These are phyloP conservation scores for Eristalis pertinax DNA, from an alignment of 2,888 invertebrate genomes.

Conservation along the genomic window DNA sequence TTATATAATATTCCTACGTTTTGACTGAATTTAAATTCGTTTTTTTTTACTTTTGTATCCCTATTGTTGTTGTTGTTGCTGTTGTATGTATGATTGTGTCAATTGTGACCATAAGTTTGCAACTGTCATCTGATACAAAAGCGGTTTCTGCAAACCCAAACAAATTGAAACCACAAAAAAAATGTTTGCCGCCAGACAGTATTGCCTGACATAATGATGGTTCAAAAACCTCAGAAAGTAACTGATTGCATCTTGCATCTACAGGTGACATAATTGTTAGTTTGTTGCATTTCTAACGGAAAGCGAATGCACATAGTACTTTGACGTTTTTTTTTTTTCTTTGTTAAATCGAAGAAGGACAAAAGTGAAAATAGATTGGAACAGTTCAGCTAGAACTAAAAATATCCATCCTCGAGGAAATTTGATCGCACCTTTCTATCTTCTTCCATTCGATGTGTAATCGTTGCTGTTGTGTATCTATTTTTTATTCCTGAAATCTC, in stretches of 20 bases:
- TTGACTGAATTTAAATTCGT: conserved; percentile 17
- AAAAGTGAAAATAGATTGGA: conserved; percentile 49
- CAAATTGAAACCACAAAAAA: conserved; percentile 66
- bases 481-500: conserved; percentile 25
- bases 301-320: conserved; percentile 23
- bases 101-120: conserved; percentile 40
- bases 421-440: conserved; percentile 55
- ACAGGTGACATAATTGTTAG: conserved; percentile 62
- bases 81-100: background rate
- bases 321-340: conserved; percentile 39
- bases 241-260: conserved; percentile 29
- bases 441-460: background rate
- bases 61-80: background rate
- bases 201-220: conserved; percentile 57
- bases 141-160: conserved; percentile 59
- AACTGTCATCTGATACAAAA: conserved; percentile 66
- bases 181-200: conserved; percentile 62
- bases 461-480: conserved; percentile 8
- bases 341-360: background rate
- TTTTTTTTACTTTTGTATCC: background rate
- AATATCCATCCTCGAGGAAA: conserved; percentile 28
- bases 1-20: conserved; percentile 59
- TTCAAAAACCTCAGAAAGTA: conserved; percentile 67
- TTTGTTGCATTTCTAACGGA: conserved; percentile 24
- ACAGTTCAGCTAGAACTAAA: background rate